These are phyloP conservation scores for Eulemur mongoz DNA, from an alignment of 2,797 vertebrate genomes.

Conservation along the genomic window DNA sequence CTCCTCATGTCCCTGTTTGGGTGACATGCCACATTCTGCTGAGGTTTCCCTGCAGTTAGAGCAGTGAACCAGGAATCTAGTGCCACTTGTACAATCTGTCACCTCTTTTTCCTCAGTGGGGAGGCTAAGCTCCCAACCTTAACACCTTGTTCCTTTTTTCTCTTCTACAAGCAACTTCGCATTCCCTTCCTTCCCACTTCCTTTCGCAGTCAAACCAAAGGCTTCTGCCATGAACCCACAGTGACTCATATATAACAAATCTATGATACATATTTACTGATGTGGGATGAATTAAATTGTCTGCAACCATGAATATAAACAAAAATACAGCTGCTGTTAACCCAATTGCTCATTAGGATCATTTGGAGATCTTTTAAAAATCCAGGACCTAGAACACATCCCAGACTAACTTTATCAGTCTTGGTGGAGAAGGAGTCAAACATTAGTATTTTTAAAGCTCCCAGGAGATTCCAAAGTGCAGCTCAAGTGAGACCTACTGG, in stretches of 20 bases:
- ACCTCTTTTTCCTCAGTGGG: background rate
- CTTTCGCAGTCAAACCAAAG: background rate
- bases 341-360: background rate
- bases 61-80: background rate
- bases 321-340: background rate
- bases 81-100: background rate
- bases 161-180: background rate
- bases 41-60: background rate
- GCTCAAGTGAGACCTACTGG: background rate
- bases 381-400: background rate
- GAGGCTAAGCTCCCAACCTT: background rate
- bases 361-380: background rate
- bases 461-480: background rate
- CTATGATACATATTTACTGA: background rate
- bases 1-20: background rate
- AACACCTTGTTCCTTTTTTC: background rate
- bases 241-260: background rate
- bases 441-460: background rate
- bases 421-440: background rate
- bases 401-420: background rate
- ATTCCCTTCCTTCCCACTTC: background rate
- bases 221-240: background rate
- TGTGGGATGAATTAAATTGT: background rate
- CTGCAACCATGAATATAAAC: background rate
- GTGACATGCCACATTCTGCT: background rate